Evolutionary conservation across 2,113 vertebrate species (phyloP).

Genomic region (Leuciscus idus): DNA sequence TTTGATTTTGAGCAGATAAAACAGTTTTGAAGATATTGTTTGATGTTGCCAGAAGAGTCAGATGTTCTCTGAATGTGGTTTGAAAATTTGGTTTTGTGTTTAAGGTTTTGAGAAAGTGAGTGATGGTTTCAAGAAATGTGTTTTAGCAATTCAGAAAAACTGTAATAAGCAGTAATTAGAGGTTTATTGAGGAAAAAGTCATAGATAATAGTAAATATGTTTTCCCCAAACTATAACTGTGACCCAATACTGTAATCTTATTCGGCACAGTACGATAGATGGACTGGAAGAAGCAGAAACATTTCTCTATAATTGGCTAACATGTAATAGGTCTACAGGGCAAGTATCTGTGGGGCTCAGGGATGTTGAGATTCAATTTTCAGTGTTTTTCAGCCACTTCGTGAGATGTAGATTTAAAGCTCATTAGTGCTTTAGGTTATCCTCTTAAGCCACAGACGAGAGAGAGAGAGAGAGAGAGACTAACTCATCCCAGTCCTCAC

Average conservation of each 20-base stretch:
- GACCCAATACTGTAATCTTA: not conserved
- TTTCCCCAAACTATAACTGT: too few relatives aligned
- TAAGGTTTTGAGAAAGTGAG: too few relatives aligned
- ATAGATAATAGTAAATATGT: too few relatives aligned
- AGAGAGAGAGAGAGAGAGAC: conserved; percentile 1
- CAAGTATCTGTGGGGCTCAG: conserved; percentile 65
- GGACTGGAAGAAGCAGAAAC: not conserved
- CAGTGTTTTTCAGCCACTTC: conserved; percentile 66
- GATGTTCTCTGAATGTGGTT: too few relatives aligned
- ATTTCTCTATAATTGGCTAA: conserved; percentile 49
- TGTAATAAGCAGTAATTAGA: too few relatives aligned
- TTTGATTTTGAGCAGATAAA: too few relatives aligned
- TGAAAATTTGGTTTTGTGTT: too few relatives aligned
- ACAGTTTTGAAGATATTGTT: too few relatives aligned
- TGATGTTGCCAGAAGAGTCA: too few relatives aligned
- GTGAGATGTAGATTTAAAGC: conserved; percentile 72
- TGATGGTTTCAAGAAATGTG: too few relatives aligned
- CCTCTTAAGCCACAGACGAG: conserved; percentile 62
- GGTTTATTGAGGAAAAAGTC: too few relatives aligned
- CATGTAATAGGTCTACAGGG: conserved; percentile 61
- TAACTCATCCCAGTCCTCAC: conserved; percentile 63
- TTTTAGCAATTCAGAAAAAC: too few relatives aligned
- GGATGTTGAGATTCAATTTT: conserved; percentile 70
- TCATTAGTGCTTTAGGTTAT: conserved; percentile 70
- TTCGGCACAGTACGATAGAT: not conserved